Base-by-base conservation (phyloP, 2,797 vertebrate genomes). In the Natrix natrix region DNA sequence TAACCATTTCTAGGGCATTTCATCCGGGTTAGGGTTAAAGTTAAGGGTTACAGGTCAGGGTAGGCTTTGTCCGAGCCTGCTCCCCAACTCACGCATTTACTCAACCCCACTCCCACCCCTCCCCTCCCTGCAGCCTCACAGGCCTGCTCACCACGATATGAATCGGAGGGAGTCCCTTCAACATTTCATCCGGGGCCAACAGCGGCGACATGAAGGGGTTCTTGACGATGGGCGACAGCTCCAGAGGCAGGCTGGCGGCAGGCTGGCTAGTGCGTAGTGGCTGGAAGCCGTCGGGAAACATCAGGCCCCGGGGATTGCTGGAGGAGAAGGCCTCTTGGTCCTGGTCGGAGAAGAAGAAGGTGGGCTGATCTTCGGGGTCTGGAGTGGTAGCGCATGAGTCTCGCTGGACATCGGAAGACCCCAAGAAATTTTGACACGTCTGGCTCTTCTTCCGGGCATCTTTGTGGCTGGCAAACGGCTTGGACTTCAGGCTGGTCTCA, bases 131-230 rank as follows among this genome's bases (percentile, higher is more conserved):
- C 17, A 7, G 10, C 57, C 28, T 0, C 1, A 0, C 24, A 8
- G 12, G 20, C 66, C 0, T 20, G 55, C 93, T 92, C 86, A 91
- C 91, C 88, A 88, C 93, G 1, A 92, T 94, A 26, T 88, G 98
- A 52, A 99, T 14, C 0, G 98, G 98, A 0, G 98, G 98, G 74
- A 99, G 97, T 5, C 97, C 98, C 94, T 95, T 98, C 74, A 99
- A 97, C 98, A 99, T 98, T 95, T 94, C 97, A 93, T 99, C 98
- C 0, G 98, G 98, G 7, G 99, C 99, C 97, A 99, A 97, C 91
- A 99, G 98, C 0, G 99, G 99, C 0, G 99, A 99, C 98, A 99
- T 98, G 97, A 98, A 99, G 59, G 99, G 99, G 96, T 99, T 98
- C 93, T 98, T 98, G 94, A 98, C 97, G 87, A 99, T 98, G 28